These are phyloP conservation scores for Andrena camellia DNA, from an alignment of 2,888 invertebrate genomes.

Conservation along the genomic window DNA sequence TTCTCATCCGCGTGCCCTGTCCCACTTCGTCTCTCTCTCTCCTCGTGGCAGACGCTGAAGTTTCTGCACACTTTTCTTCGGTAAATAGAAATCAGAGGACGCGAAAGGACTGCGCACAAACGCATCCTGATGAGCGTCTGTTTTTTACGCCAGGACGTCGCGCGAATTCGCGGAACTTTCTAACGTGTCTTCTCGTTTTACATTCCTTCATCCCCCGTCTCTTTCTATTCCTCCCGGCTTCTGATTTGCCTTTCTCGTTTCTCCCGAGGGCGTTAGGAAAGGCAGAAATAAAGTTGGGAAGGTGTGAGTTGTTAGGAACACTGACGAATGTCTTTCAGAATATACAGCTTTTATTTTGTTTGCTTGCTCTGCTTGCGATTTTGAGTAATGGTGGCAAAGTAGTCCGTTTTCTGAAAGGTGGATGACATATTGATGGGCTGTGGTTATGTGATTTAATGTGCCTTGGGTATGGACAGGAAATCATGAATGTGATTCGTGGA, in stretches of 20 bases:
- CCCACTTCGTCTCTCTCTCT: neutral
- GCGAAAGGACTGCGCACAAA: constrained; percentile 45
- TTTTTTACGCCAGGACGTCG: constrained; percentile 6
- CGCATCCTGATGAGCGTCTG: constrained; percentile 57
- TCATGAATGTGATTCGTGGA: neutral
- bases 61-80: constrained; percentile 39
- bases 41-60: neutral
- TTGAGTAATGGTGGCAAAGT: neutral
- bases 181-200: neutral
- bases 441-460: neutral
- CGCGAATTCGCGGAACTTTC: constrained; percentile 44
- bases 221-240: neutral
- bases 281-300: neutral
- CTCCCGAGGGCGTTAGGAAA: neutral
- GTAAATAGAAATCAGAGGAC: constrained; percentile 64
- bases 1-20: constrained; percentile 26
- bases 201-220: neutral
- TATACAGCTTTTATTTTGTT: neutral
- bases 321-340: constrained; percentile 12
- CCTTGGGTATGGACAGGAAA: too few species aligned
- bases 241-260: neutral
- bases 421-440: neutral
- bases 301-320: neutral
- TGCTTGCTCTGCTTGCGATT: constrained; percentile 3
- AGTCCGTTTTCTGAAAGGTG: neutral